Conservation (phyloP, 2,888 invertebrate species). For the Zaprionus bogoriensis region DNA sequence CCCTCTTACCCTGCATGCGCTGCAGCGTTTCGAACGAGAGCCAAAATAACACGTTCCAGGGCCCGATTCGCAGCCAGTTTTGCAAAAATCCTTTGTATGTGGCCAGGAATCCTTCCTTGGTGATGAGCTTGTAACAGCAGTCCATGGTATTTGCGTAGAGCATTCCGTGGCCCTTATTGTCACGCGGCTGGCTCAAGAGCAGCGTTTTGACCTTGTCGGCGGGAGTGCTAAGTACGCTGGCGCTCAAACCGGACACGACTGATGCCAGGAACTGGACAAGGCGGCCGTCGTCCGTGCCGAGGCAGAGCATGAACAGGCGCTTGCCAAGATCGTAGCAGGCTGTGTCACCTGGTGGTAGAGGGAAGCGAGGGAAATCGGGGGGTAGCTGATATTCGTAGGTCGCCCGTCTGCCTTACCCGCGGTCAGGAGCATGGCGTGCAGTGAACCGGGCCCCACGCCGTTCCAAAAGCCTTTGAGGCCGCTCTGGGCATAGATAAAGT, state of each 20-base stretch:
- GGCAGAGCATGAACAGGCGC: not conserved
- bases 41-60: conserved; percentile 27
- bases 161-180: conserved; percentile 8
- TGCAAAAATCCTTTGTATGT: conserved; percentile 28
- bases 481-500: conserved; percentile 3
- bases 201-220: conserved; percentile 27
- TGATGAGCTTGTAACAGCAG: conserved; percentile 23
- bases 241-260: conserved; percentile 18
- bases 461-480: conserved; percentile 25
- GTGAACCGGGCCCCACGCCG: conserved; percentile 22
- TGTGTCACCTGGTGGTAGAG: conserved; percentile 24
- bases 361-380: not conserved
- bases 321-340: conserved; percentile 35
- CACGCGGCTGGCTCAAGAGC: conserved; percentile 21
- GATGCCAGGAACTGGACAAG: conserved; percentile 24
- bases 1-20: not conserved
- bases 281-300: conserved; percentile 8
- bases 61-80: conserved; percentile 31
- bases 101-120: conserved; percentile 11
- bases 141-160: conserved; percentile 18
- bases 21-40: conserved; percentile 21
- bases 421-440: conserved; percentile 32
- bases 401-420: conserved; percentile 14
- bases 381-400: not conserved
- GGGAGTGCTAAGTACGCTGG: conserved; percentile 23